Percentiles rank a stretch among this genome's conserved stretches.
Conservation (phyloP, 1,140 invertebrate species). For the Spodoptera frugiperda region DNA sequence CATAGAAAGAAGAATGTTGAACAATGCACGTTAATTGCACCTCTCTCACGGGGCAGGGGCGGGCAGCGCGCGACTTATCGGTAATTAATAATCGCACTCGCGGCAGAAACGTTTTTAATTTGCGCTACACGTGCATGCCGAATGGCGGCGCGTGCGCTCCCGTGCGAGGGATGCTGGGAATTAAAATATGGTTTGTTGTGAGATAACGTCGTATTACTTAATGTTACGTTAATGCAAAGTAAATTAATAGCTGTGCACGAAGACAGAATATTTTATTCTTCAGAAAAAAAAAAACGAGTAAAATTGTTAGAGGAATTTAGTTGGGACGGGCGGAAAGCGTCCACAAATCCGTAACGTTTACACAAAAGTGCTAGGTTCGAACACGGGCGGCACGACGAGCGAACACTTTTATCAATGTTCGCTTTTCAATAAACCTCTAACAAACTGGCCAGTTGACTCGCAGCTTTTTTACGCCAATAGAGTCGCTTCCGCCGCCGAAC, state of each 20-base stretch:
- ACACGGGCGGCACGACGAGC: conserved; percentile 45
- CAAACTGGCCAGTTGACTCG: conserved; percentile 79
- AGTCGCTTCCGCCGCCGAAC: conserved; percentile 70
- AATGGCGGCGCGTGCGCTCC: conserved; percentile 67
- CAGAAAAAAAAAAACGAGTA: background rate
- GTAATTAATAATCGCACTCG: conserved; percentile 67
- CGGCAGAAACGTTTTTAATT: conserved; percentile 76
- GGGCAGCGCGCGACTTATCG: conserved; percentile 59
- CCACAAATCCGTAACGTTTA: conserved; percentile 49
- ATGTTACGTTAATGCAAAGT: background rate
- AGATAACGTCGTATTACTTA: conserved; percentile 1
- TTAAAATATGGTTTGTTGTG: conserved; percentile 40
- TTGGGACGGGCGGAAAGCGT: conserved; percentile 29
- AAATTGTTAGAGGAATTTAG: conserved; percentile 1
- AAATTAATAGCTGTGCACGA: background rate
- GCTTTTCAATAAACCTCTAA: conserved; percentile 64
- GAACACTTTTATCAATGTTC: conserved; percentile 63
- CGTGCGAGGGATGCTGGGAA: conserved; percentile 41
- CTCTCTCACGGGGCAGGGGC: conserved; percentile 64
- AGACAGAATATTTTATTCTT: background rate
- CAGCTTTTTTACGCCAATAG: conserved; percentile 81
- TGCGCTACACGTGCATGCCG: conserved; percentile 73
- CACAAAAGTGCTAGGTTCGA: conserved; percentile 53
- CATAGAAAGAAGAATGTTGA: conserved; percentile 12
- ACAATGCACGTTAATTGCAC: conserved; percentile 62